Conservation (phyloP, 2,797 vertebrate genomes). For the Catostomus latipinnis region DNA sequence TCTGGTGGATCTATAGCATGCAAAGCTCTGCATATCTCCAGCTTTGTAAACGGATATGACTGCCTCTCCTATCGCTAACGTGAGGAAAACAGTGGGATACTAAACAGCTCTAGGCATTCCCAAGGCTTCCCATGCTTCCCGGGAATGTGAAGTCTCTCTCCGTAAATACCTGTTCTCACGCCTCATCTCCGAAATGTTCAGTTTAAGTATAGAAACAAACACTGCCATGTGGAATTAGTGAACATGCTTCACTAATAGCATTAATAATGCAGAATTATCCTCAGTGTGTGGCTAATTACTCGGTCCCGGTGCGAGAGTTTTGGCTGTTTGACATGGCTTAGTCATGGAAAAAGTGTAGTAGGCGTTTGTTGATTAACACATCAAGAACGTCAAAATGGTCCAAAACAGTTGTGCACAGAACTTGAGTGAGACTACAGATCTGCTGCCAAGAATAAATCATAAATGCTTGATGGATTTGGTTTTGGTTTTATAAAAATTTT, state of each 20-base stretch:
- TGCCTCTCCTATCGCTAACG: constrained; percentile 2
- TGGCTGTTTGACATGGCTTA: not conserved
- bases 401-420: not conserved
- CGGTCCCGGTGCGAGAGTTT: constrained; percentile 38
- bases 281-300: constrained; percentile 63
- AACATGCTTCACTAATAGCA: constrained; percentile 60
- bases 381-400: not conserved
- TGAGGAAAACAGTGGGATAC: constrained; percentile 37
- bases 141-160: constrained; percentile 28
- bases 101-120: constrained; percentile 28
- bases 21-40: not conserved
- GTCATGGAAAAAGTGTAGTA: constrained; percentile 9
- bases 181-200: constrained; percentile 46
- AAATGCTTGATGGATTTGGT: no score
- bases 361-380: constrained; percentile 33
- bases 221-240: constrained; percentile 58
- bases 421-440: no score
- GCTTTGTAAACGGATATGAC: not conserved
- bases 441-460: no score
- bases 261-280: constrained; percentile 66
- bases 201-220: constrained; percentile 59
- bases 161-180: constrained; percentile 38
- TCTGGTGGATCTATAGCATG: not conserved
- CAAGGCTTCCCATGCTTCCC: constrained; percentile 25
- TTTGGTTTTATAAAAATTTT: no score